Evolutionary conservation across 2,888 invertebrate species (phyloP), one percentile per base, ranked within the genome.

Genomic region (Ashinkailepas kermadecensis): DNA sequence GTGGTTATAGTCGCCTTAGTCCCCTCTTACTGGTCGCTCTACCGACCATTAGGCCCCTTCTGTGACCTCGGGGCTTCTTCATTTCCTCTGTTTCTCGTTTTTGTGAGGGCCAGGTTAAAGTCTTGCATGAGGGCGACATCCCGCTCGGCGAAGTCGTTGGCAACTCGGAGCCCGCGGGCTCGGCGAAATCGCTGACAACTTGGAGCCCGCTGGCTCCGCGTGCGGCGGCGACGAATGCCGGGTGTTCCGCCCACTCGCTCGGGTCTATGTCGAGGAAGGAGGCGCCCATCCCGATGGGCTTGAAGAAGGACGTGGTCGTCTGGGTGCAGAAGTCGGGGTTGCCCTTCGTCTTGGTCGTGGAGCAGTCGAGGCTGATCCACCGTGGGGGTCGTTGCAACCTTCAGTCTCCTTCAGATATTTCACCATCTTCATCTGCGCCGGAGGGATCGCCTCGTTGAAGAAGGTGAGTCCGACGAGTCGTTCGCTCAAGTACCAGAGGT

Each of bases 51-150:
- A n/a, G n/a, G n/a, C n/a, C n/a, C n/a, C n/a, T n/a, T n/a, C n/a
- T n/a, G n/a, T n/a, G n/a, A n/a, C n/a, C n/a, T n/a, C n/a, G n/a
- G n/a, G n/a, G n/a, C n/a, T n/a, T n/a, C n/a, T n/a, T n/a, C n/a
- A n/a, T n/a, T n/a, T n/a, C n/a, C n/a, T n/a, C 64, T 64, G 64
- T 21, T 64, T n/a, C 64, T 64, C 64, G 64, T 64, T n/a, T 15
- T 79, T 58, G 79, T 81, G 78, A 81, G 79, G 10, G 65, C 54
- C 64, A 57, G 54, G 23, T 79, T 81, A 56, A 58, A 81, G 62
- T 23, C 11, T n/a, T 81, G 62, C 64, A 21, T 21, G 25, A 81
- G 23, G 15, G 81, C 81, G 13, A 81, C 25, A 8, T 21, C n/a
- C n/a, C n/a, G n/a, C n/a, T n/a, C n/a, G n/a, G n/a, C n/a, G n/a